These are phyloP conservation scores for Pachyramphus minor DNA, from an alignment of 2,113 vertebrate species.

Conservation along the genomic window DNA sequence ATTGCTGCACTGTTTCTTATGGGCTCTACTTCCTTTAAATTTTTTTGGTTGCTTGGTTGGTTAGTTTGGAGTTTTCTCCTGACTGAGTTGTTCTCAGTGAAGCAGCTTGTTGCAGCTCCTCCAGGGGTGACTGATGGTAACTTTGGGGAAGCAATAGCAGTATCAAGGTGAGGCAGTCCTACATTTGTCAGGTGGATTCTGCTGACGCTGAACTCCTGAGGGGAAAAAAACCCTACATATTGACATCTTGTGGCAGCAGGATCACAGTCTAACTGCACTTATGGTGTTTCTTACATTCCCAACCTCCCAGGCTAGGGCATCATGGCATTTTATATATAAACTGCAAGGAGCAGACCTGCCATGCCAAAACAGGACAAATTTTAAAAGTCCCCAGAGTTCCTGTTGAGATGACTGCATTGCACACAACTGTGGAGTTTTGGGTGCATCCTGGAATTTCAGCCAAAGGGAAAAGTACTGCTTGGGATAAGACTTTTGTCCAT, in stretches of 20 bases:
- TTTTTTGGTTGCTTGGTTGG: neutral
- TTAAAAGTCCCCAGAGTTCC: neutral
- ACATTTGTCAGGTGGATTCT: neutral
- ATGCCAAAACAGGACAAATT: neutral
- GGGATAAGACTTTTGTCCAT: neutral
- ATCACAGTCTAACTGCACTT: neutral
- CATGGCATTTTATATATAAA: neutral
- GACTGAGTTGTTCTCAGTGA: neutral
- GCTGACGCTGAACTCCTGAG: neutral
- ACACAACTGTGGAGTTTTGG: neutral
- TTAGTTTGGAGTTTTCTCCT: neutral
- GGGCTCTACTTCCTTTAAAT: neutral
- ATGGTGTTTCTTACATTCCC: fast-evolving
- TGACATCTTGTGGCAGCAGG: neutral
- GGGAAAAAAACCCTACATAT: fast-evolving
- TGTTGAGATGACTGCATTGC: neutral
- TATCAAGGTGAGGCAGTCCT: neutral
- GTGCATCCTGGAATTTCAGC: neutral
- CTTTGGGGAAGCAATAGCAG: neutral
- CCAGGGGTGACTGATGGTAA: neutral
- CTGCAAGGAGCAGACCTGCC: neutral
- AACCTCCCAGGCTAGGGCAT: neutral
- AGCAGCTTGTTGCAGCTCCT: neutral
- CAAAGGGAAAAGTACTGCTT: neutral
- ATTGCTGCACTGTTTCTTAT: neutral